These are phyloP conservation scores for Amblyjoppa fuscipennis DNA, from an alignment of 2,888 invertebrate species.

Conservation along the genomic window DNA sequence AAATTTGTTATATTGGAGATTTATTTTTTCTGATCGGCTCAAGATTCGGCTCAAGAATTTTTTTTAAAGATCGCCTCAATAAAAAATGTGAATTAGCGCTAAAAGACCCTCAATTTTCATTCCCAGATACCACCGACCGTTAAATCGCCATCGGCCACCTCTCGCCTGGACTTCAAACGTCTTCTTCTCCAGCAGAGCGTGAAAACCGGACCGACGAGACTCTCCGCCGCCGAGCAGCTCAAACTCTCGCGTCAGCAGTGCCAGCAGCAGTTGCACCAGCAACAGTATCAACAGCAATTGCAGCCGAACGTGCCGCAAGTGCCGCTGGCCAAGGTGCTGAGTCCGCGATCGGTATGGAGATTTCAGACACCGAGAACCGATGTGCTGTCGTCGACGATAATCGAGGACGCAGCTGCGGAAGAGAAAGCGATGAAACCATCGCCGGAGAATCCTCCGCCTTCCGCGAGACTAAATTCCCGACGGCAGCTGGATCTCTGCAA, in stretches of 20 bases:
- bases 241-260: conserved; percentile 88
- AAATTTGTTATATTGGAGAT: background rate
- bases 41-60: background rate
- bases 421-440: conserved; percentile 86
- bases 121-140: conserved; percentile 77
- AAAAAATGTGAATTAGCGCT: background rate
- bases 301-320: conserved; percentile 71
- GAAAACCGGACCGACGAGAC: conserved; percentile 88
- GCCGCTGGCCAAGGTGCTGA: conserved; percentile 87
- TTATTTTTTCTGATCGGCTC: background rate
- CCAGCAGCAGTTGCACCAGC: conserved; percentile 77
- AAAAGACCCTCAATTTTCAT: conserved; percentile 18
- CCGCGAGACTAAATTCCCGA: conserved; percentile 72
- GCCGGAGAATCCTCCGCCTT: conserved; percentile 77
- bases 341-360: conserved; percentile 91
- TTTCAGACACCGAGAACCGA: conserved; percentile 92
- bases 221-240: conserved; percentile 93
- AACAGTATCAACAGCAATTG: conserved; percentile 85
- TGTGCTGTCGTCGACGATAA: conserved; percentile 94
- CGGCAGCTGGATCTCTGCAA: conserved; percentile 77
- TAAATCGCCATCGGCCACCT: conserved; percentile 90
- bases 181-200: conserved; percentile 92
- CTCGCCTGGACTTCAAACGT: conserved; percentile 94
- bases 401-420: conserved; percentile 94
- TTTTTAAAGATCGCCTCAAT: background rate